phyloP scores from a whole-genome alignment of 35 echinoderm and acorn worm genomes.

The Ophiothrix spiculata region DNA sequence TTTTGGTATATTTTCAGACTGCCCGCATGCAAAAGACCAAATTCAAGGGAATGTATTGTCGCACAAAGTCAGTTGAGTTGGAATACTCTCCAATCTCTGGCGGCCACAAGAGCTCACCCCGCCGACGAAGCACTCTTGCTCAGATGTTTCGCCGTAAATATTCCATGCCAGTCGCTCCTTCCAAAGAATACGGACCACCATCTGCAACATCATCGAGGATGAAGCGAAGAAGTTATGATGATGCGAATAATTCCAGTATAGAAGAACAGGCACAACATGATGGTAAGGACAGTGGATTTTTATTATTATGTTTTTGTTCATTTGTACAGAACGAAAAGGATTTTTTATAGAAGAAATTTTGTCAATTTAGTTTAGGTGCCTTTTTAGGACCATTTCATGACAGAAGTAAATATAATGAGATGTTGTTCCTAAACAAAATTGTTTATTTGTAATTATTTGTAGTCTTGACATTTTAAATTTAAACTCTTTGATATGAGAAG shows the following conservation, averaged over 20 bases:
- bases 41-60: constrained; percentile 18
- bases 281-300: constrained; percentile 27
- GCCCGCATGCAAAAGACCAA: neutral
- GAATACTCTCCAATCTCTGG: constrained; percentile 51
- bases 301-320: neutral
- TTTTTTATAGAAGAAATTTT: too few relatives aligned
- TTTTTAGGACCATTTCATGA: neutral
- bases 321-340: neutral
- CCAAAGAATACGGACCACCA: constrained; percentile 3
- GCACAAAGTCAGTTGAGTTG: constrained; percentile 72
- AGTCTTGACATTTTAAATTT: too few relatives aligned
- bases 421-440: neutral
- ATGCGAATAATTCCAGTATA: constrained; percentile 8
- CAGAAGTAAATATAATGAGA: neutral
- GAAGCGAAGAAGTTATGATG: constrained; percentile 62
- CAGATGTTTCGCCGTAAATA: constrained; percentile 56
- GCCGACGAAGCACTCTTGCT: constrained; percentile 30
- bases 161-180: constrained; percentile 46
- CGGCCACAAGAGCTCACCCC: constrained; percentile 33
- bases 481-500: too few relatives aligned
- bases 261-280: constrained; percentile 14
- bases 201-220: constrained; percentile 7
- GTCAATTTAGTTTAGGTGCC: neutral
- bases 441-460: too few relatives aligned
- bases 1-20: too few relatives aligned